Conservation (phyloP, 1,140 invertebrate genomes). For the Diorhabda elongata region DNA sequence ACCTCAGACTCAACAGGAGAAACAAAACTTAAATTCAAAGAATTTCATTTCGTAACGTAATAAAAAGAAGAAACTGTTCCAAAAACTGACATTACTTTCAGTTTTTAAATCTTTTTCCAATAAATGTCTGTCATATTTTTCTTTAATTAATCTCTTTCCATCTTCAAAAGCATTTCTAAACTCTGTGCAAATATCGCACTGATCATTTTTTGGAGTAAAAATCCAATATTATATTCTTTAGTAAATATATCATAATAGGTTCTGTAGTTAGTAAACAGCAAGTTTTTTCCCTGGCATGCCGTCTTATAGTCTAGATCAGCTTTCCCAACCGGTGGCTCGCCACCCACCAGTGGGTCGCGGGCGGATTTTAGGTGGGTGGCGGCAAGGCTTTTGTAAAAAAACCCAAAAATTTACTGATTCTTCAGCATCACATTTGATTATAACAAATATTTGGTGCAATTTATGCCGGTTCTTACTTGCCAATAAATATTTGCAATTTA, state of each 20-base stretch:
- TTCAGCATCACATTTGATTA: too few species aligned
- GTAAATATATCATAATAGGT: background rate
- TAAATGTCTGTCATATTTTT: background rate
- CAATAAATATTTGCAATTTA: too few species aligned
- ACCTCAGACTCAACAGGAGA: constrained; percentile 35
- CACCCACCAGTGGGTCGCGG: too few species aligned
- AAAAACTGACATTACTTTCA: too few species aligned
- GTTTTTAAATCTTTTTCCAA: background rate
- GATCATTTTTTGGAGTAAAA: background rate
- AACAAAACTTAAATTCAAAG: constrained; percentile 47
- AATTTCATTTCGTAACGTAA: constrained; percentile 45
- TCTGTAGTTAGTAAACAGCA: background rate
- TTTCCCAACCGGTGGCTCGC: too few species aligned
- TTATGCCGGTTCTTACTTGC: too few species aligned
- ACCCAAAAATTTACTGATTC: too few species aligned
- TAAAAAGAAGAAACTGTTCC: constrained; percentile 41
- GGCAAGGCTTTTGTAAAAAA: too few species aligned
- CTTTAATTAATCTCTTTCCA: background rate
- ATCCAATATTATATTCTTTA: background rate
- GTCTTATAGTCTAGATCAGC: background rate
- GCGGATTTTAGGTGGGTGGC: too few species aligned
- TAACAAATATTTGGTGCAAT: too few species aligned
- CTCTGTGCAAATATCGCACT: background rate
- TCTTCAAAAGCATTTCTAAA: background rate
- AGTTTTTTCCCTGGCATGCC: background rate